Conservation (phyloP, 2,888 invertebrate genomes). For the Lithophane semibrunnea region DNA sequence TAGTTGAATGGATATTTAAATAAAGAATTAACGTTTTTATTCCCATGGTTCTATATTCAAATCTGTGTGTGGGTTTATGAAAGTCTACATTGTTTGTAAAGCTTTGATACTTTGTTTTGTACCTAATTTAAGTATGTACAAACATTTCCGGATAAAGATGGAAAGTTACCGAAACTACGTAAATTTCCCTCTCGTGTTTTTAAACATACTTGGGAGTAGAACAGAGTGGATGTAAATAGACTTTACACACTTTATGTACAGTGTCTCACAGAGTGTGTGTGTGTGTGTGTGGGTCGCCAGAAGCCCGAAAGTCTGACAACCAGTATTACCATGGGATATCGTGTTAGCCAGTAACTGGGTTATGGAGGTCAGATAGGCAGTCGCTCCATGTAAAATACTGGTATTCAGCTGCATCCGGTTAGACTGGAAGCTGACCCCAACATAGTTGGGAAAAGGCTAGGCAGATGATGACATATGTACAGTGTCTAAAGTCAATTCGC, state of each 20-base stretch:
- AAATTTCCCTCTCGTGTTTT: no score
- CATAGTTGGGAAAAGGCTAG: no score
- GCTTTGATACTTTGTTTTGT: neutral
- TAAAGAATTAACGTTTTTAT: conserved; percentile 39
- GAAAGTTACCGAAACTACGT: neutral
- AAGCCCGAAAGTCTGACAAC: no score
- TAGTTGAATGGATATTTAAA: conserved; percentile 56
- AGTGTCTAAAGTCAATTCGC: neutral
- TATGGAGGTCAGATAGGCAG: no score
- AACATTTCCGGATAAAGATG: neutral
- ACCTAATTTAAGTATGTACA: neutral
- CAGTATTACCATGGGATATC: no score
- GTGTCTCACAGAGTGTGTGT: no score
- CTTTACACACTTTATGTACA: neutral
- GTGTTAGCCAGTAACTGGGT: no score
- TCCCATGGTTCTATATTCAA: neutral
- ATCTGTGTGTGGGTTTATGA: conserved; percentile 4
- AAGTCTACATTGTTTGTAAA: neutral
- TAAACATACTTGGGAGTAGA: neutral
- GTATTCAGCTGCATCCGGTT: no score
- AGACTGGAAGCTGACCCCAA: no score
- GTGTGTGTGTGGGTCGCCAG: no score
- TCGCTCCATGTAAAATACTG: no score
- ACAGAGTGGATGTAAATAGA: neutral
- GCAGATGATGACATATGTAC: neutral